Evolutionary conservation across 2,113 vertebrate species (phyloP).

Genomic region (Platanista minor): DNA sequence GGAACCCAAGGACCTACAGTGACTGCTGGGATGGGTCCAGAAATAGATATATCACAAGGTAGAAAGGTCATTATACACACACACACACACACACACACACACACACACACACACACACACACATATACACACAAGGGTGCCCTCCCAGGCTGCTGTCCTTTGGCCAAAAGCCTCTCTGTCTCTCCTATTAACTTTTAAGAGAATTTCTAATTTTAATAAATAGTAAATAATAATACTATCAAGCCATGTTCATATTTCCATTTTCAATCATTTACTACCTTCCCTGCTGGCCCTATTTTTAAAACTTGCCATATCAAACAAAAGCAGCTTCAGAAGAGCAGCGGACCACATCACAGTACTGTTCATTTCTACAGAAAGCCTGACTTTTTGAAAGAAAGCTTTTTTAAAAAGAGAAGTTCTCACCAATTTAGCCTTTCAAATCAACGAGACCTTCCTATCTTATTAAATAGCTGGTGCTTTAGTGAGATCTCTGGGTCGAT

Average conservation of each 20-base stretch:
- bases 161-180: background rate
- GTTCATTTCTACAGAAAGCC: background rate
- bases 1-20: background rate
- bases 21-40: background rate
- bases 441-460: background rate
- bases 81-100: background rate
- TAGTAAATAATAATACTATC: background rate
- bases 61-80: background rate
- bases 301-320: conserved; percentile 20
- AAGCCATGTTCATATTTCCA: background rate
- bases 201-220: background rate
- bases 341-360: background rate
- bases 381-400: background rate
- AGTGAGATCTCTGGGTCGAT: background rate
- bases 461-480: background rate
- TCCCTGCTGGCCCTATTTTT: background rate
- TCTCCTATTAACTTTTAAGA: background rate
- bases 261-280: conserved; percentile 9
- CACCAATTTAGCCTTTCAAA: background rate
- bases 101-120: background rate
- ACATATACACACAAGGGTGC: background rate
- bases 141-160: background rate
- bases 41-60: background rate
- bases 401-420: background rate
- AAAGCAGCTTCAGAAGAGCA: background rate